Evolutionary conservation across 2,797 vertebrate genomes (phyloP), one percentile per base, ranked within the genome.

Genomic region (Fistularia tabacaria): DNA sequence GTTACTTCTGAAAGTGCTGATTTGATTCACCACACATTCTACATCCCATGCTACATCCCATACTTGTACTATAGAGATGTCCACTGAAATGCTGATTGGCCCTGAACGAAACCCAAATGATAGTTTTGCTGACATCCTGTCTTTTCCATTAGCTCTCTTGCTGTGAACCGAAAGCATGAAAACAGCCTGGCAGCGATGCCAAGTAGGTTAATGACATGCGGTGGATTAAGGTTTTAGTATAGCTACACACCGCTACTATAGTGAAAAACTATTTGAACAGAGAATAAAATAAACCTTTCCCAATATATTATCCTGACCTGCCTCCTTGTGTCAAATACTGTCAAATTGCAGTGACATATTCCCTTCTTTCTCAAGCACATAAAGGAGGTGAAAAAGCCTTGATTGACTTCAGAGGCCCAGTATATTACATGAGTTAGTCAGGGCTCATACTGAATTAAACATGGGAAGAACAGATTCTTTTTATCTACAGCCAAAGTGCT

Each of bases 401-500:
- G 11, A 57, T 69, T 56, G 66, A 79, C 77, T 83, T 82, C 80
- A 73, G 62, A 80, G 55, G 75, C 68, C 66, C 56, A 50, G 58
- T 74, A 64, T 54, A 79, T 82, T 85, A 80, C 84, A 87, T 51
- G 69, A 79, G 81, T 87, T 86, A 82, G 84, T 84, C 84, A 85
- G 73, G 85, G 79, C 75, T 84, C 80, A 82, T 73, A 81, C 74
- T 81, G 85, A 87, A 88, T 82, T 78, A 84, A 88, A 85, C 80
- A 85, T 82, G 76, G 82, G 71, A 78, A 75, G 71, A 81, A 76
- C 73, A 79, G 69, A 77, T 86, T 63, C 76, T 82, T 87, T 86
- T 89, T 83, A 88, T 89, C 84, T 83, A 15, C 74, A 83, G 85
- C 81, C 84, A 84, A 84, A 79, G 73, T 79, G 71, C 74, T 83